Conservation (phyloP, 2,888 invertebrate genomes). For the Gymnosoma rotundatum region DNA sequence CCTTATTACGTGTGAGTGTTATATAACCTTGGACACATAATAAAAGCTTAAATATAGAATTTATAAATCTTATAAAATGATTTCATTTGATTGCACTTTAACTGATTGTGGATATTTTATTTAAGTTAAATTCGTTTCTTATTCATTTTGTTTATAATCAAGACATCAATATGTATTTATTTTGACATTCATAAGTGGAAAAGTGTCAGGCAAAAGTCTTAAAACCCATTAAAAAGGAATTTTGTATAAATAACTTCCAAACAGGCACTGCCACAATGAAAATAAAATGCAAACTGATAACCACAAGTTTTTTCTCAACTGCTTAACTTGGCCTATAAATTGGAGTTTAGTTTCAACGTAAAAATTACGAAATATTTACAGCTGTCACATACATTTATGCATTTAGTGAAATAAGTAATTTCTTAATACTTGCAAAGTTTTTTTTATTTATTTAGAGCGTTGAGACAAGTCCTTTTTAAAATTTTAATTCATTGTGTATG, state of each 20-base stretch:
- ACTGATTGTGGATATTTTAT: constrained; percentile 36
- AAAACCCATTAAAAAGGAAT: constrained; percentile 59
- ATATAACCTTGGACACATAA: constrained; percentile 35
- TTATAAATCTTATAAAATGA: constrained; percentile 45
- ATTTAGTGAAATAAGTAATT: constrained; percentile 52
- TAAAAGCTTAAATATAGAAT: constrained; percentile 26
- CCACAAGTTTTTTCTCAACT: constrained; percentile 1
- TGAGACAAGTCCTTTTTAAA: constrained; percentile 36
- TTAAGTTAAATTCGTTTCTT: constrained; percentile 8
- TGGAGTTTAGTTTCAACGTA: constrained; percentile 27
- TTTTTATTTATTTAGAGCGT: constrained; percentile 11
- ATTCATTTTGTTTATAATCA: constrained; percentile 44
- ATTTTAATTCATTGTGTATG: constrained; percentile 54
- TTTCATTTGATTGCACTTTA: constrained; percentile 44
- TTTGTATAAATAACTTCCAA: constrained; percentile 50
- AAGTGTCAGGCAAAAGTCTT: constrained; percentile 59
- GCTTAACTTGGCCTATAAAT: constrained; percentile 42
- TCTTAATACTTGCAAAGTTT: constrained; percentile 29
- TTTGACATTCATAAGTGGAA: constrained; percentile 66
- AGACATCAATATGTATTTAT: constrained; percentile 66
- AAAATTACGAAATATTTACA: constrained; percentile 43
- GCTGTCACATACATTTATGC: constrained; percentile 38
- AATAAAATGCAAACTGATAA: constrained; percentile 3
- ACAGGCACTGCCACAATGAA: neutral
- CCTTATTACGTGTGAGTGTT: constrained; percentile 1